These are phyloP conservation scores for Porites divaricata DNA, from an alignment of 92 coral and sea anemone genomes.

Conservation along the genomic window DNA sequence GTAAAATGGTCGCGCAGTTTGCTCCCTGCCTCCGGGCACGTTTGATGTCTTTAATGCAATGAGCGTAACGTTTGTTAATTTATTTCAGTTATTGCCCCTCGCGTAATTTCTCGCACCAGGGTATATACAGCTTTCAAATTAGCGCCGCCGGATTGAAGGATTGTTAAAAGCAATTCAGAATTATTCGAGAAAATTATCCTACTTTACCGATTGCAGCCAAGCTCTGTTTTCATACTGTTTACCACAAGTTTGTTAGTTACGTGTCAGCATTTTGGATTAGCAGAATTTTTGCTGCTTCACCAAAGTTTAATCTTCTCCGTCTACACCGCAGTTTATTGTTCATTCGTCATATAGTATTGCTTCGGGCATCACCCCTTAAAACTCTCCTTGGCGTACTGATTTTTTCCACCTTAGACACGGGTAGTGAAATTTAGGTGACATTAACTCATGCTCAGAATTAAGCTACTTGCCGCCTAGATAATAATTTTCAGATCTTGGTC, in stretches of 20 bases:
- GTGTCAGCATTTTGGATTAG: constrained; percentile 25
- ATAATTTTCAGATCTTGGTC: not conserved
- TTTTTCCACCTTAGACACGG: not conserved
- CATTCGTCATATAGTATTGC: not conserved
- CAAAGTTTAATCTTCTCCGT: constrained; percentile 17
- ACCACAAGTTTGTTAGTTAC: constrained; percentile 6
- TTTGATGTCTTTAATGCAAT: not conserved
- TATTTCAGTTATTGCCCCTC: not conserved
- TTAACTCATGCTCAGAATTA: no score
- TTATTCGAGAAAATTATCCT: not conserved
- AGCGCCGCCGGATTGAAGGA: not conserved
- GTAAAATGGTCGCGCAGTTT: not conserved
- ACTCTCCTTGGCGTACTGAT: not conserved
- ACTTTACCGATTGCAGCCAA: no score
- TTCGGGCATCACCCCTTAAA: not conserved
- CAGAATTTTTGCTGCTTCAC: not conserved
- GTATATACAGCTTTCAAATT: not conserved
- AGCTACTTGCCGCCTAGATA: no score
- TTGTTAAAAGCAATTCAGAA: constrained; percentile 5
- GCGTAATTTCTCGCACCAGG: constrained; percentile 1
- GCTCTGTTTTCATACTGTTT: not conserved
- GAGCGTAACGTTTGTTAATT: not conserved
- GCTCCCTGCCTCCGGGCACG: not conserved
- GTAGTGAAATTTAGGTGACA: no score
- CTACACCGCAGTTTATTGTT: not conserved